phyloP scores from a whole-genome alignment of 92 coral and sea anemone species.

The Zoanthus gigantus region DNA sequence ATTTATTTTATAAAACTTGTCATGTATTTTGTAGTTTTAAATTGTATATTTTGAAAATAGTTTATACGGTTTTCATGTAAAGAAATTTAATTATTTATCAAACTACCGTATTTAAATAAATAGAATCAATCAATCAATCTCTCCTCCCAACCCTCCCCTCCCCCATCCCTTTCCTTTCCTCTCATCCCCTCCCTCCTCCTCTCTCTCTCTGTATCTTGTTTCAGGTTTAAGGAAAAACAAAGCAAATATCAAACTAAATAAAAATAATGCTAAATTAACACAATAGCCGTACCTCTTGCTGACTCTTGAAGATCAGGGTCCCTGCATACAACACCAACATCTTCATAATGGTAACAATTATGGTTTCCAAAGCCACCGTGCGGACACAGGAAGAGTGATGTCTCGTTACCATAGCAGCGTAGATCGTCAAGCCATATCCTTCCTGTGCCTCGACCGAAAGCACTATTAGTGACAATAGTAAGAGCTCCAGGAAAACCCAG shows the following conservation, averaged over 20 bases:
- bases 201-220: not conserved
- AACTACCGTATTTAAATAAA: no score
- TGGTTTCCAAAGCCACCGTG: constrained; percentile 30
- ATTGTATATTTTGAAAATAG: no score
- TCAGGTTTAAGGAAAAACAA: not conserved
- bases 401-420: constrained; percentile 17
- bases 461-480: not conserved
- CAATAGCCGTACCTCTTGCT: not conserved
- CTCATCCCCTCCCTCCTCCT: no score
- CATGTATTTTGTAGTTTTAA: no score
- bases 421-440: constrained; percentile 29
- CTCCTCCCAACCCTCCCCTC: no score
- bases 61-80: no score
- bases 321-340: constrained; percentile 26
- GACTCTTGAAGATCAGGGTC: not conserved
- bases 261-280: no score
- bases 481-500: constrained; percentile 25
- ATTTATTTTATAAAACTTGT: no score
- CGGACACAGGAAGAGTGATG: constrained; percentile 3
- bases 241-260: not conserved
- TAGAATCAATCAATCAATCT: no score
- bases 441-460: constrained; percentile 17
- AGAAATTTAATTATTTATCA: no score
- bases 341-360: not conserved
- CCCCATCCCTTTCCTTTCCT: no score